Evolutionary conservation across 2,113 vertebrate genomes (phyloP), one percentile per base, ranked within the genome.

Genomic region (Dascyllus trimaculatus): DNA sequence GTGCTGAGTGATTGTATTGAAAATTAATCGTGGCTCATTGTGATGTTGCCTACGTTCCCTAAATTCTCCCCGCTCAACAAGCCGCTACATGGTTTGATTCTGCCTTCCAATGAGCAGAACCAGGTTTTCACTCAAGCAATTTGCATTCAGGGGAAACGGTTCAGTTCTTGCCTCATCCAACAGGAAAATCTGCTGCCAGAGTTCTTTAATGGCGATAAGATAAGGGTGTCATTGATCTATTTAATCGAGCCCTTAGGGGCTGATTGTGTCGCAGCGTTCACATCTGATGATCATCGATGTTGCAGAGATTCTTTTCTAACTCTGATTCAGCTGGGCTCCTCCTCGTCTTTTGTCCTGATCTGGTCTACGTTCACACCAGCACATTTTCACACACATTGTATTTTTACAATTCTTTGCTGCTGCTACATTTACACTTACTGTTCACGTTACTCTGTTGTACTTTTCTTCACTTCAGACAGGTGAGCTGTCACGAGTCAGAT

Each of bases 251-350:
- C 26, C 79, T 75, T 46, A 53, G 11, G 11, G 17, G 32, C 43
- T 79, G 53, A 84, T 75, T 73, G 61, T 59, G 24, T 53, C 58
- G 51, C 52, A 52, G 46, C 75, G 26, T 61, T 72, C 48, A 29
- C 5, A 11, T 13, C 43, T 60, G 66, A 72, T 68, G 56, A 74
- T 25, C 22, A 0, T 21, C 9, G 52, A 4, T 22, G 67, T 32
- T 63, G 49, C 32, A 29, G 48, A 13, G 6, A 10, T 24, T 11
- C 1, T 58, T 67, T 76, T 59, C 22, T 56, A 1, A 58, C 18
- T 38, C 14, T 18, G 2, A 19, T 46, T 54, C 6, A 45, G 13
- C 22, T 21, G 5, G 26, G 5, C 45, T 77, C 22, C 18, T 10
- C 11, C 63, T 43, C 14, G 40, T 75, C 15, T 22, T 65, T 48